Conservation (phyloP, 2,888 invertebrate species). For the Dioctria rufipes region DNA sequence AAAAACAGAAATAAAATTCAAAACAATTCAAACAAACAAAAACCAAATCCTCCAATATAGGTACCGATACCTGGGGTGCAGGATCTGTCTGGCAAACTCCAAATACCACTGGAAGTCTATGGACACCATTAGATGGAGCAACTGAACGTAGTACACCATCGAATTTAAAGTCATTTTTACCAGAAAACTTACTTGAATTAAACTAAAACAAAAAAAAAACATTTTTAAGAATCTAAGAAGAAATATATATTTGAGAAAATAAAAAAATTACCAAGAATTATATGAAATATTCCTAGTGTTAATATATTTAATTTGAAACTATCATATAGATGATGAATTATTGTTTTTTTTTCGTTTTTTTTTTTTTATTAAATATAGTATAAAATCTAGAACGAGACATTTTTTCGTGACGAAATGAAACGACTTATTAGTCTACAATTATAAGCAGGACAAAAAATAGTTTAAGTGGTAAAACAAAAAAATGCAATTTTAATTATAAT, state of each 20-base stretch:
- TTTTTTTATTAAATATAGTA: conserved; percentile 18
- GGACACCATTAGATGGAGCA: conserved; percentile 79
- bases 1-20: conserved; percentile 2
- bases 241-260: background rate
- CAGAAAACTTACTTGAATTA: conserved; percentile 89
- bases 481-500: conserved; percentile 46
- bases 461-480: conserved; percentile 7
- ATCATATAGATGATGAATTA: conserved; percentile 21
- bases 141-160: conserved; percentile 88
- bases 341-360: background rate
- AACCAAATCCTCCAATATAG: conserved; percentile 52
- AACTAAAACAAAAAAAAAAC: conserved; percentile 74
- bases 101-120: conserved; percentile 73
- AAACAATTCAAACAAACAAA: conserved; percentile 18
- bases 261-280: conserved; percentile 34
- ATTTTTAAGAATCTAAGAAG: conserved; percentile 36
- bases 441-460: conserved; percentile 35
- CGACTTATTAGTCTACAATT: conserved; percentile 45
- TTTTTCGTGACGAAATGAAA: conserved; percentile 36
- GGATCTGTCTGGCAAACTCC: conserved; percentile 71
- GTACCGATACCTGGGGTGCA: conserved; percentile 76
- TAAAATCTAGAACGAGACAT: conserved; percentile 18
- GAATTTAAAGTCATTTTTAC: conserved; percentile 89
- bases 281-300: conserved; percentile 49
- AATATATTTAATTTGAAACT: conserved; percentile 30